Evolutionary conservation across 2,113 vertebrate genomes (phyloP), one percentile per base, ranked within the genome.

Genomic region (Stomatorhinus ivindoensis): DNA sequence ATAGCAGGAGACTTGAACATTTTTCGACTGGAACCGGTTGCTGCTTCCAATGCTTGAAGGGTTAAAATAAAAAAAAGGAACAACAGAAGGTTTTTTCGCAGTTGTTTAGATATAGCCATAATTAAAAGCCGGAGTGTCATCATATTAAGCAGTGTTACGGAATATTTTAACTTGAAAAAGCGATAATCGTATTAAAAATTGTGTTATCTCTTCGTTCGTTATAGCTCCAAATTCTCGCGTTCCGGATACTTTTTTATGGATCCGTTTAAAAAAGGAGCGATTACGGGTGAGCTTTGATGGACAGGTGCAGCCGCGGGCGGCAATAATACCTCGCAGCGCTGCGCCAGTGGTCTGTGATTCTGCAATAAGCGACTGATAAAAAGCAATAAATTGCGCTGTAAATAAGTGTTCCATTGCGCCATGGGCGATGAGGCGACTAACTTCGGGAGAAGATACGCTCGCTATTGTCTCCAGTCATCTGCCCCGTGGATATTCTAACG

Each of bases 401-500:
- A 92, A 94, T 90, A 93, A 95, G 93, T 89, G 92, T 92, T 93
- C 91, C 87, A 89, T 88, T 93, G 94, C 94, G 94, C 94, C 86
- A 96, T 96, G 95, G 91, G 90, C 92, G 93, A 94, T 90, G 92
- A 92, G 91, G 92, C 91, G 92, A 93, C 92, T 94, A 96, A 96
- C 92, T 95, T 96, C 91, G 92, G 95, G 94, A 91, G 93, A 92
- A 93, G 92, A 92, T 61, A 85, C 90, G 90, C 91, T 58, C 91
- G 91, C 91, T 93, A 88, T 88, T 19, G 93, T 85, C 90, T 90
- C 91, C 93, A 90, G 86, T 93, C 91, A 91, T 88, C 93, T 88
- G 61, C 86, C 90, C 65, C 89, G 35, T 87, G 90, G 89, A 88
- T 88, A 87, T 89, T 90, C 58, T 89, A 92, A 53, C 92, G 91